Base-by-base conservation (phyloP, 1,140 invertebrate genomes). In the Ooceraea biroi region DNA sequence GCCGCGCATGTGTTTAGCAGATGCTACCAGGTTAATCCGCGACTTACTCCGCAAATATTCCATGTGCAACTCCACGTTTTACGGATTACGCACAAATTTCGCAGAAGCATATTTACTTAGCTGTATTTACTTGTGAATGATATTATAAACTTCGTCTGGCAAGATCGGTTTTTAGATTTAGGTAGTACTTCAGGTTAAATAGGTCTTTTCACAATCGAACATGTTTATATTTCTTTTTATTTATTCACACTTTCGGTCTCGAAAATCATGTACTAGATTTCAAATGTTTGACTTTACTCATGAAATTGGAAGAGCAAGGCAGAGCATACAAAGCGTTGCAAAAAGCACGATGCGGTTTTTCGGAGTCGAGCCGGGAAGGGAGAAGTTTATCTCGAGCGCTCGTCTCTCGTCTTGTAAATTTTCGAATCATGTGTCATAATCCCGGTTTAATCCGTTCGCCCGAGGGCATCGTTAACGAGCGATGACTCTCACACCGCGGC, bases 401-500 rank as follows among this genome's bases (percentile, higher is more conserved):
- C 22, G 50, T n/a, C n/a, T n/a, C n/a, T n/a, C n/a, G 36, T 14
- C 7, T 36, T 22, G 63, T 41, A 71, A 78, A 71, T 41, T 80
- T 55, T 80, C 63, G n/a, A 58, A 65, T 80, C 65, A 80, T 68
- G 41, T 80, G 76, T 71, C 76, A 80, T 65, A 80, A 80, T 80
- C 50, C 52, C 50, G 36, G 22, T 50, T 84, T 78, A 84, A 84
- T 84, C 52, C 82, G 76, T 80, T 36, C 68, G 12, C 82, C 41
- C 8, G 46, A 25, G 82, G 73, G 73, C 55, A 66, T 84, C 82
- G 76, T 84, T 84, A 84, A 83, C 82, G 72, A 78, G 77, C 82
- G 58, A 83, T 85, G 77, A 85, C 77, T 84, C 73, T 85, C 65
- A 30, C 77, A 52, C 52, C 65, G 36, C 36, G 76, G 36, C 82